These are phyloP conservation scores for Epinephelus malabaricus DNA, from an alignment of 2,797 vertebrate species.

Conservation along the genomic window DNA sequence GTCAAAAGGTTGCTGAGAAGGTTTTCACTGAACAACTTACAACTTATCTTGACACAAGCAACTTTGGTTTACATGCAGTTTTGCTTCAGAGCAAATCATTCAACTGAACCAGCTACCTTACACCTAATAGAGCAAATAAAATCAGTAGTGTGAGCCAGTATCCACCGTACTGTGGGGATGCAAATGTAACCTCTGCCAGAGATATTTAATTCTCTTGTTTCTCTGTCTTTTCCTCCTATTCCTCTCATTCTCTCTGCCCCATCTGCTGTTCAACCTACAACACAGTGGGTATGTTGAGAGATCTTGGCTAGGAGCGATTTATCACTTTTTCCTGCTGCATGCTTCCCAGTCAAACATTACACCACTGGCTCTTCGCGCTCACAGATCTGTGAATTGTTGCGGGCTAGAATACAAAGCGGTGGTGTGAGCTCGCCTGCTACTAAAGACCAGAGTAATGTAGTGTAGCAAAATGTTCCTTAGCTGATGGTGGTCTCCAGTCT, in stretches of 20 bases:
- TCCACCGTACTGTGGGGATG: neutral
- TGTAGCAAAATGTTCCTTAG: slow-evolving; percentile 64
- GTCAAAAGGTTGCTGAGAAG: neutral
- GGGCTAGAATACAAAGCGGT: slow-evolving; percentile 43
- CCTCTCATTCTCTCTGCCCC: slow-evolving; percentile 15
- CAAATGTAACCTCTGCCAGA: neutral
- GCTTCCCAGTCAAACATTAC: slow-evolving; percentile 59
- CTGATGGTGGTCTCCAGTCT: slow-evolving; percentile 47
- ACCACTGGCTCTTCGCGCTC: slow-evolving; percentile 33
- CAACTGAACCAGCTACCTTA: neutral
- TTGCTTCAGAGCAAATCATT: neutral
- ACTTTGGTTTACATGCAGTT: neutral
- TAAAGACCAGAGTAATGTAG: slow-evolving; percentile 73
- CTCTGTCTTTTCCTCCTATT: too few relatives aligned
- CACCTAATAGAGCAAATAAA: neutral
- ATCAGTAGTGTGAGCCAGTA: neutral
- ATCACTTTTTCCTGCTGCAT: slow-evolving; percentile 46
- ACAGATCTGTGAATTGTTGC: slow-evolving; percentile 57
- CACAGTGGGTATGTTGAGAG: slow-evolving; percentile 39
- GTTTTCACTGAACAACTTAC: neutral
- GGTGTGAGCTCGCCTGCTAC: slow-evolving; percentile 45
- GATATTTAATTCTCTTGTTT: slow-evolving; percentile 15
- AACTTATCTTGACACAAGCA: neutral
- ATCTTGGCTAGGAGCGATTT: slow-evolving; percentile 53
- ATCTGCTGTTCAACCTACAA: slow-evolving; percentile 54